Conservation (phyloP, 1,140 invertebrate species). For the Anastrepha ludens region DNA sequence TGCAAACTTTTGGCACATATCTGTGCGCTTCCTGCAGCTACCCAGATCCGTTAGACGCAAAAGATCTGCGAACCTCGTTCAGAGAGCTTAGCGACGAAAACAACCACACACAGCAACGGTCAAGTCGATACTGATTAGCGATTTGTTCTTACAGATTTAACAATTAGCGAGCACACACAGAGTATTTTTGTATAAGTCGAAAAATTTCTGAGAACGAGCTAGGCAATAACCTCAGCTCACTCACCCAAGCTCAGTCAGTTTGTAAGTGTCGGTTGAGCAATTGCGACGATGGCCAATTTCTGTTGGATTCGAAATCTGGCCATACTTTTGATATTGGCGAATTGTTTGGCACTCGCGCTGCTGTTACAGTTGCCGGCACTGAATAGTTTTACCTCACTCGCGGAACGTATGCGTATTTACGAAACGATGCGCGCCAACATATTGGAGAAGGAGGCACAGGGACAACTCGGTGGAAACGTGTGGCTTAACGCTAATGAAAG, state of each 20-base stretch:
- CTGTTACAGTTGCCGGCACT: not conserved
- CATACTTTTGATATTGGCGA: not conserved
- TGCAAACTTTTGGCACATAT: not conserved
- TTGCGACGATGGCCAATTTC: not conserved
- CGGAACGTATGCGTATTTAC: slow-evolving; percentile 29
- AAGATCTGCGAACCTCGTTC: not conserved
- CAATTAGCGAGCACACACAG: too few species aligned
- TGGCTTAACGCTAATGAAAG: slow-evolving; percentile 58
- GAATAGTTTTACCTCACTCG: not conserved
- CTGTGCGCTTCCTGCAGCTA: not conserved
- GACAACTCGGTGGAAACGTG: slow-evolving; percentile 58
- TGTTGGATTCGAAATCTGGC: not conserved
- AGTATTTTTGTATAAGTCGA: too few species aligned
- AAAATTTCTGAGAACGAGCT: not conserved
- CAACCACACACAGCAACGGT: not conserved
- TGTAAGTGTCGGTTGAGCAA: not conserved
- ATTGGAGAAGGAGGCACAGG: slow-evolving; percentile 53
- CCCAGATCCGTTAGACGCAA: not conserved
- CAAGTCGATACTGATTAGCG: not conserved
- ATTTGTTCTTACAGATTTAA: not conserved
- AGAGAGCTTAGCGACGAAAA: not conserved
- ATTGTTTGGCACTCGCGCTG: not conserved
- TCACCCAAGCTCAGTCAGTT: not conserved
- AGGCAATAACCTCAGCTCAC: not conserved
- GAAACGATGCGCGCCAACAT: slow-evolving; percentile 43